Conservation (phyloP, 2,888 invertebrate species). For the Taenaris catops region DNA sequence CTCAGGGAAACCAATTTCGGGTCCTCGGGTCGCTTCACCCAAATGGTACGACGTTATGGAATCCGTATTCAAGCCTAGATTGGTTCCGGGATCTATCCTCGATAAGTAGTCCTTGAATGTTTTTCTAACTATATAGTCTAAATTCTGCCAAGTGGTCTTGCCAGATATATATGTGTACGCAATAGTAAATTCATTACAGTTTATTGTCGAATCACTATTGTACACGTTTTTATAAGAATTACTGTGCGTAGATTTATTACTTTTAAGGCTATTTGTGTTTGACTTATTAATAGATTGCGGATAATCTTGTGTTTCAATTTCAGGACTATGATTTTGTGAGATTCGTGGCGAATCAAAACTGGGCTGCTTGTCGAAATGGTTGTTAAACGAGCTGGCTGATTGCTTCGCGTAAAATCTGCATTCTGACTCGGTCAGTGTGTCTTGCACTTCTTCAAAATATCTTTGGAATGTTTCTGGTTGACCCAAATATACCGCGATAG, state of each 20-base stretch:
- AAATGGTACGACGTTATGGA: conserved; percentile 96
- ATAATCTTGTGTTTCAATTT: conserved; percentile 63
- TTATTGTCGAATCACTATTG: conserved; percentile 74
- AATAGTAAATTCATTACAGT: conserved; percentile 88
- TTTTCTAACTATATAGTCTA: conserved; percentile 94
- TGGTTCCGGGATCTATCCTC: conserved; percentile 95
- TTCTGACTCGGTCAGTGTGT: conserved; percentile 82
- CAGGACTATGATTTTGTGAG: conserved; percentile 68
- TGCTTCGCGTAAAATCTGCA: conserved; percentile 79
- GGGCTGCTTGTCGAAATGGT: conserved; percentile 68
- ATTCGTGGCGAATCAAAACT: conserved; percentile 70
- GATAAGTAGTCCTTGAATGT: conserved; percentile 97
- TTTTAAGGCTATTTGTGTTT: conserved; percentile 75
- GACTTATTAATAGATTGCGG: conserved; percentile 65
- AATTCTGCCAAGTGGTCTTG: conserved; percentile 96
- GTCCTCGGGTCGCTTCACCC: conserved; percentile 91
- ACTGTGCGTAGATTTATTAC: conserved; percentile 78
- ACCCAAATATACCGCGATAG: conserved; percentile 93
- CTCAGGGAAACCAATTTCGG: conserved; percentile 91
- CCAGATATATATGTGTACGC: conserved; percentile 94
- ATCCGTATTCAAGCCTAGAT: conserved; percentile 90
- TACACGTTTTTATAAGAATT: conserved; percentile 71
- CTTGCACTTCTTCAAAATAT: conserved; percentile 83
- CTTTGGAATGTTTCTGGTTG: conserved; percentile 88
- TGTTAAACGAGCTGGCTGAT: conserved; percentile 59